Evolutionary conservation across 1,140 invertebrate species (phyloP), one percentile per base, ranked within the genome.

Genomic region (Achatina immaculata): DNA sequence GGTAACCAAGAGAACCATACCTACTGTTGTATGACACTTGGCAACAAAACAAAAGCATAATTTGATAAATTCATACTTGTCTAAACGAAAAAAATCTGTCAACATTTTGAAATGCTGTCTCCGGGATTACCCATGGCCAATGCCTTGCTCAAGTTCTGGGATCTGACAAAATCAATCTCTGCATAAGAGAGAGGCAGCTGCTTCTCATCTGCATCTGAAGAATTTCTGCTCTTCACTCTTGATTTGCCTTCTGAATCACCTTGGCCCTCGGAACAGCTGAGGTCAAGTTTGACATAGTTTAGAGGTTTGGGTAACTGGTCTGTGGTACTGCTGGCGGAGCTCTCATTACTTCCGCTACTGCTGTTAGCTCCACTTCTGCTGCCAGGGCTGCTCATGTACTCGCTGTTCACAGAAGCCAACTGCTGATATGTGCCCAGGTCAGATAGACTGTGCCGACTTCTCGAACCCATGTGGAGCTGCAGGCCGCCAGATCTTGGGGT

Each of bases 131-230:
- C 58, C 58, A 62, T 62, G n/a, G 58, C n/a, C n/a, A 62, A 28
- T 62, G 58, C 31, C n/a, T 34, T 28, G n/a, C 16, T 62, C 58
- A 42, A 24, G 42, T 48, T 36, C 11, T 45, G 86, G 31, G 86
- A 87, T 73, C 85, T 86, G 55, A 83, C 82, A 83, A 87, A 88
- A 82, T 87, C 86, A 36, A 87, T 87, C 66, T 86, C 78, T 65
- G 86, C 87, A 75, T 88, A 88, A n/a, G 86, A 86, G 24, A 84
- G 40, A 43, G 85, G 84, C 7, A 77, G 79, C 40, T 66, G 77
- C 38, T 74, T 78, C 40, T 87, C 86, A 38, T 87, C 85, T 9
- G 84, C 77, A 24, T 82, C 77, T 1, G 86, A 88, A 19, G 83
- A 75, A 58, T 88, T 85, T 9, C 86, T 76, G 48, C 85, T 86